These are phyloP conservation scores for Hafferia zeledoni DNA, from an alignment of 2,797 vertebrate genomes.

Conservation along the genomic window DNA sequence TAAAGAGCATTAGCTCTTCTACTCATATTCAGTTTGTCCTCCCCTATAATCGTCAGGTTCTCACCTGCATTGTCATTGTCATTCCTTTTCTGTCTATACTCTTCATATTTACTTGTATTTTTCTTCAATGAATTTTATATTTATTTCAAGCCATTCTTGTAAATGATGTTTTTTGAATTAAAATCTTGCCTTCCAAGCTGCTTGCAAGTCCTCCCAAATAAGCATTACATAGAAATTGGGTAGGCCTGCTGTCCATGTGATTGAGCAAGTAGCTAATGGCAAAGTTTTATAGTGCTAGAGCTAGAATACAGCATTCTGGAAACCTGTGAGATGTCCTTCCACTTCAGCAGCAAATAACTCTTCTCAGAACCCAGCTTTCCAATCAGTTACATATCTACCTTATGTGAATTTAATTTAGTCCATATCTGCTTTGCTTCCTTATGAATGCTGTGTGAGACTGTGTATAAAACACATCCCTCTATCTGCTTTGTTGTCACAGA, in stretches of 20 bases:
- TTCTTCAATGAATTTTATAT: not conserved
- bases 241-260: not conserved
- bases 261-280: not conserved
- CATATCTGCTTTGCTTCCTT: not conserved
- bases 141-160: not conserved
- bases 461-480: not conserved
- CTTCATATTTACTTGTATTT: not conserved
- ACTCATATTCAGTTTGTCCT: not conserved
- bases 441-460: not conserved
- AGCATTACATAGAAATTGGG: not conserved
- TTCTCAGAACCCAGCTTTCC: not conserved
- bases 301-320: not conserved
- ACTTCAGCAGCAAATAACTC: not conserved
- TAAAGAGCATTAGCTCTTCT: not conserved
- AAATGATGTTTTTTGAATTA: not conserved
- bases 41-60: not conserved
- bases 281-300: not conserved
- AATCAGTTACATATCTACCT: not conserved
- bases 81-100: not conserved
- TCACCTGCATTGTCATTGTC: not conserved
- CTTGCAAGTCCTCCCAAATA: not conserved
- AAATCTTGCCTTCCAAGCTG: not conserved
- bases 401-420: slow-evolving; percentile 13
- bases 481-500: not conserved
- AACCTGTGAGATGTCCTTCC: not conserved